phyloP scores from a whole-genome alignment of 37 sponge, comb jelly and placozoan species.

The Haliclona indistincta region DNA sequence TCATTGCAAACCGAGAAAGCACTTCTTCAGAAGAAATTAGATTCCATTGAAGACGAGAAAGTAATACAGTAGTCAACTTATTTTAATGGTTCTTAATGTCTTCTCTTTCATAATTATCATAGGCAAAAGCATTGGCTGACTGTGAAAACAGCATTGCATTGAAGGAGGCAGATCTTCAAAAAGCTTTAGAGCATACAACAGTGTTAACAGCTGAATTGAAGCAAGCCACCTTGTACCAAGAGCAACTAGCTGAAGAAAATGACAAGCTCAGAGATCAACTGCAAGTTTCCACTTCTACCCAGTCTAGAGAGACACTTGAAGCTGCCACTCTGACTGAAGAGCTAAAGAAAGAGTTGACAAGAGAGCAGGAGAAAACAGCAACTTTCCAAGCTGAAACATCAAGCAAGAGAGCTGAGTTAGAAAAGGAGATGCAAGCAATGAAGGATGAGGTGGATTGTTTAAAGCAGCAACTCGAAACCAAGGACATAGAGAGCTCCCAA shows the following conservation, averaged over 20 bases:
- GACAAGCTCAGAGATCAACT: background rate
- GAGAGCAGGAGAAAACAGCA: background rate
- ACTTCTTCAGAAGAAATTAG: background rate
- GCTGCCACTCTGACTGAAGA: too few species aligned
- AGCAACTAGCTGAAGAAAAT: slow-evolving; percentile 9
- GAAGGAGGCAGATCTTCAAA: slow-evolving; percentile 2
- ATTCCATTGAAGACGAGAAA: background rate
- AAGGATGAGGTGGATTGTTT: background rate
- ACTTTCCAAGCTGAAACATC: background rate
- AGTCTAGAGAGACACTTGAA: background rate
- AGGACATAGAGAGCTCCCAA: background rate
- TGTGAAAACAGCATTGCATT: background rate
- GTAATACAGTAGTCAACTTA: too few species aligned
- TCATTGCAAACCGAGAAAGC: slow-evolving; percentile 5
- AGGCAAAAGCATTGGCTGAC: background rate
- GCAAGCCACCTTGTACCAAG: background rate
- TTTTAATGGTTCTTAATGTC: too few species aligned
- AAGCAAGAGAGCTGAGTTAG: background rate
- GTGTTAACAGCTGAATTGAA: background rate
- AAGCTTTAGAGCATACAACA: background rate
- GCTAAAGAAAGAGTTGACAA: background rate
- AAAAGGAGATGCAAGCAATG: background rate
- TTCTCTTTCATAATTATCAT: background rate
- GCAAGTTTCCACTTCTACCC: background rate
- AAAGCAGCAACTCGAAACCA: background rate